Evolutionary conservation across 2,797 vertebrate genomes (phyloP), one percentile per base, ranked within the genome.

Genomic region (Pseudochirops corinnae): DNA sequence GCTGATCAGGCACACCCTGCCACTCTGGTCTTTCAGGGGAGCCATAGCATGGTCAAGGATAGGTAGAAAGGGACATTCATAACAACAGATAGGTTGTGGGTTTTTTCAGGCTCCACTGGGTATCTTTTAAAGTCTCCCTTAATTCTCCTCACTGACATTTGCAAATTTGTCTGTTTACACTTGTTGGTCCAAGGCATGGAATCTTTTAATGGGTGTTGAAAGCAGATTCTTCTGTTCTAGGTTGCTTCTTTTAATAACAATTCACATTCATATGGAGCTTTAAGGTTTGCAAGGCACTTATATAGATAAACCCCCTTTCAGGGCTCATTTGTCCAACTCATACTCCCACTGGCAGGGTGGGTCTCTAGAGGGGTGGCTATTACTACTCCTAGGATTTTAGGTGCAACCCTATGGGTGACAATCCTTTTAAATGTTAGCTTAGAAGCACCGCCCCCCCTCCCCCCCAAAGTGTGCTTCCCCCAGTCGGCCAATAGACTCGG

Each of bases 1-100:
- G 82, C 93, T 96, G 94, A 95, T 95, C 33, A 31, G 16, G 90
- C 96, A 55, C 52, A 95, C 97, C 96, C 94, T 98, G 98, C 96
- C 94, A 97, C 74, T 87, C 39, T 11, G 21, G 39, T 50, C 74
- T 87, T 87, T 87, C 74, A 87, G 50, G 39, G 21, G 9, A 97
- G 96, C 31, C 62, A 60, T 52, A 95, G 90, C 90, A 93, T 97
- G 90, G 96, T 95, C 0, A 26, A 97, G 56, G 95, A 96, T 92
- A 92, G 97, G 50, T 53, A 93, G 96, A 96, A 91, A 97, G 62
- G 94, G 90, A 90, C 95, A 95, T 98, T 57, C 96, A 60, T 93
- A 94, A 0, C 50, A 67, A 62, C 95, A 58, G 62, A 95, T 21
- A 90, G 52, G 57, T 46, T 58, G 74, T 90, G 93, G 58, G 87